Percentiles rank a stretch among this genome's conserved stretches.
phyloP scores from a whole-genome alignment of 1,140 invertebrate species.

The Streblospio benedicti region DNA sequence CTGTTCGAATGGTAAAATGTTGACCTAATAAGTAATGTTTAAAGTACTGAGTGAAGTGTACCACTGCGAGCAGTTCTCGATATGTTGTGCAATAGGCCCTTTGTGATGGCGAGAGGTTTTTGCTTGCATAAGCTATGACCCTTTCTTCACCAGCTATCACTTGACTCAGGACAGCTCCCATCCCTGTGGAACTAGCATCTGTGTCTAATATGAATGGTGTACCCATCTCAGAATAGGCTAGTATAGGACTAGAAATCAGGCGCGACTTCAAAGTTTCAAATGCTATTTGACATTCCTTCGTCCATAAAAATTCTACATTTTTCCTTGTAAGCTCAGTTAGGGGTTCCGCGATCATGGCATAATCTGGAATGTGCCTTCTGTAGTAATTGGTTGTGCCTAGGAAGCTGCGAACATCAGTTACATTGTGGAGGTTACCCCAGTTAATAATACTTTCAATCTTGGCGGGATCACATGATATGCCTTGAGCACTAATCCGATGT shows the following conservation, averaged over 20 bases:
- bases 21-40: conserved; percentile 23
- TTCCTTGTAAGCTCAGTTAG: conserved; percentile 11
- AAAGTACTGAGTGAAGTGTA: conserved; percentile 19
- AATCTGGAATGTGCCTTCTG: conserved; percentile 33
- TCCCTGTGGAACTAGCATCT: conserved; percentile 44
- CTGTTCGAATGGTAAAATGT: conserved; percentile 23
- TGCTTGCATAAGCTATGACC: too few relatives aligned
- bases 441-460: conserved; percentile 16
- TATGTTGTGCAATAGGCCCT: conserved; percentile 19
- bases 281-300: background rate
- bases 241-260: conserved; percentile 6
- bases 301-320: conserved; percentile 3
- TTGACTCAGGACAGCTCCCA: conserved; percentile 46
- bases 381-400: conserved; percentile 19
- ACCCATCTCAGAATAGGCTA: conserved; percentile 29
- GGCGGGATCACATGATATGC: conserved; percentile 13
- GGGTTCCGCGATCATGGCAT: conserved; percentile 16
- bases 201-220: conserved; percentile 41
- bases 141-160: conserved; percentile 25
- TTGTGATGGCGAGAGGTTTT: conserved; percentile 16
- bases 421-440: conserved; percentile 2
- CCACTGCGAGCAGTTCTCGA: conserved; percentile 24
- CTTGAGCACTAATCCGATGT: conserved; percentile 19
- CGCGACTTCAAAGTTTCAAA: conserved; percentile 9
- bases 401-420: conserved; percentile 15